These are phyloP conservation scores for Eudasyphora cyanicolor DNA, from an alignment of 2,888 invertebrate genomes.

Conservation along the genomic window DNA sequence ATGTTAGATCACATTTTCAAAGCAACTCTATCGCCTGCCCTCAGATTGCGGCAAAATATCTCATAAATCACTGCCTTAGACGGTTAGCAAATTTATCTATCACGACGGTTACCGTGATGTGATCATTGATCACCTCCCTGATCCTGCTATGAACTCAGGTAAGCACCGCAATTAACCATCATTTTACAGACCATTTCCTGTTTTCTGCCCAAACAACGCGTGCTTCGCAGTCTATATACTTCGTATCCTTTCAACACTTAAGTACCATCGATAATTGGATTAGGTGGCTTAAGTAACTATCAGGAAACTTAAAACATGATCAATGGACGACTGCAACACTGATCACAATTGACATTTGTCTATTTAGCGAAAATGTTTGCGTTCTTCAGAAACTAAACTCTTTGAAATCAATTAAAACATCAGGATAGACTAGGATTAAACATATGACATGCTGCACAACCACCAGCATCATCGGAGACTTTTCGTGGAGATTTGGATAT, in stretches of 20 bases:
- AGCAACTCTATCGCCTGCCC: constrained; percentile 42
- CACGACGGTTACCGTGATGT: neutral
- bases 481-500: neutral
- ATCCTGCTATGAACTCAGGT: neutral
- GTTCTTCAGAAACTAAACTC: neutral
- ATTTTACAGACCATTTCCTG: constrained; percentile 1
- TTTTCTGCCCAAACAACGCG: constrained; percentile 1
- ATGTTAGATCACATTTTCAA: no score
- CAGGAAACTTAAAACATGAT: no score
- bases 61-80: constrained; percentile 47
- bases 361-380: constrained; percentile 9
- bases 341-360: neutral
- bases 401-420: neutral
- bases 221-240: no score
- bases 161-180: neutral
- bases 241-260: constrained; percentile 42
- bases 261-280: constrained; percentile 66
- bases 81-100: neutral
- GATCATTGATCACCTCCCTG: neutral
- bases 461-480: neutral
- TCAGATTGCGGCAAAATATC: constrained; percentile 46
- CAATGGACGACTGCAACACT: neutral
- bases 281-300: no score
- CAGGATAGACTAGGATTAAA: no score
- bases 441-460: neutral